These are phyloP conservation scores for Scrobipalpa atriplicella DNA, from an alignment of 2,888 invertebrate genomes.

Conservation along the genomic window DNA sequence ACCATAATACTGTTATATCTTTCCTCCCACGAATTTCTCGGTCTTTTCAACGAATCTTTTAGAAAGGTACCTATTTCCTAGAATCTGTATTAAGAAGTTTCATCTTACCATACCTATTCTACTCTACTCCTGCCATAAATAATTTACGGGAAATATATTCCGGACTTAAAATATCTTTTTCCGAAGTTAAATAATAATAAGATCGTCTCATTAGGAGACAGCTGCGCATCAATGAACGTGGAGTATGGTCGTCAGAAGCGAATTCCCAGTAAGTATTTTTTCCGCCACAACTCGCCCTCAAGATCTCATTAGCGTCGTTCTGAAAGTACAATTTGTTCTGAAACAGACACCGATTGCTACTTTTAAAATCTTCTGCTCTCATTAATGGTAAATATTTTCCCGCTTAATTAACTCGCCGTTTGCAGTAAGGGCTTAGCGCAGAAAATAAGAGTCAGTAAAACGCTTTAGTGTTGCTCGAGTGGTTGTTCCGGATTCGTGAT, in stretches of 20 bases:
- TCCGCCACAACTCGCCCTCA: constrained; percentile 55
- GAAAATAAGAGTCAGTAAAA: constrained; percentile 7
- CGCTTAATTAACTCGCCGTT: constrained; percentile 37
- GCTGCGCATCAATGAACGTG: constrained; percentile 80
- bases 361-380: constrained; percentile 67
- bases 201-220: constrained; percentile 75
- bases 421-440: background rate
- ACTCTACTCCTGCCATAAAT: too few species aligned
- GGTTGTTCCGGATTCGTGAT: background rate
- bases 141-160: too few species aligned
- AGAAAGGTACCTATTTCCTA: too few species aligned
- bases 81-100: too few species aligned
- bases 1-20: too few species aligned
- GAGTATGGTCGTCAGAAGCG: constrained; percentile 76
- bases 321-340: constrained; percentile 78
- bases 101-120: too few species aligned
- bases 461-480: background rate
- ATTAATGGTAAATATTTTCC: constrained; percentile 58
- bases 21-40: too few species aligned
- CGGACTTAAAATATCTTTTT: too few species aligned
- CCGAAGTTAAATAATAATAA: too few species aligned
- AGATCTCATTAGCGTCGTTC: constrained; percentile 76
- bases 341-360: constrained; percentile 76
- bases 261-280: constrained; percentile 34
- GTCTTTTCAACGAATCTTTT: too few species aligned